Evolutionary conservation across 2,113 vertebrate genomes (phyloP).

Genomic region (Machaerirhynchus nigripectus): DNA sequence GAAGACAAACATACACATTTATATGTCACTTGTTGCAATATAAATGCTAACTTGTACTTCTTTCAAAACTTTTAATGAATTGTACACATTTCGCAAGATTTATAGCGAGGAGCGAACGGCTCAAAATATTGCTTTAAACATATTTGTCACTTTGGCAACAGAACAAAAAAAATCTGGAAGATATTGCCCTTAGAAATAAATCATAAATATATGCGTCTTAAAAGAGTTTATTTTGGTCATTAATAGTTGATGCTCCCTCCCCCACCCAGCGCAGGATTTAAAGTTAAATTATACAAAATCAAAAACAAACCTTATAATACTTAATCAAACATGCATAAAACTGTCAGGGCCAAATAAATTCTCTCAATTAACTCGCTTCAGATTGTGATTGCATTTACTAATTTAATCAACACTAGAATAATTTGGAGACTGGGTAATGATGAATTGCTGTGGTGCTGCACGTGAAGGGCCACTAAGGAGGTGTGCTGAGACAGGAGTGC

Average conservation of each 20-base stretch:
- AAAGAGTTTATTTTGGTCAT: slow-evolving; percentile 83
- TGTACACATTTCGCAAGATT: slow-evolving; percentile 75
- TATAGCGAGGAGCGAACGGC: slow-evolving; percentile 41
- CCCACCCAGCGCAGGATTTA: slow-evolving; percentile 77
- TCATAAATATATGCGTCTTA: slow-evolving; percentile 76
- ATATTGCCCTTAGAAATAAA: slow-evolving; percentile 72
- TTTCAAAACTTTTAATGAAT: slow-evolving; percentile 81
- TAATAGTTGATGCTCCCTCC: slow-evolving; percentile 70
- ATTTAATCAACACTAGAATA: slow-evolving; percentile 86
- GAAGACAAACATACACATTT: slow-evolving; percentile 65
- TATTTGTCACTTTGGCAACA: slow-evolving; percentile 81
- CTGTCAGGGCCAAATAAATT: slow-evolving; percentile 88
- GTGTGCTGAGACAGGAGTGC: neutral
- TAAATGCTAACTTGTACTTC: slow-evolving; percentile 73
- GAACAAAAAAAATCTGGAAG: slow-evolving; percentile 65
- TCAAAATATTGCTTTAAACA: slow-evolving; percentile 74
- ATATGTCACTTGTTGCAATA: slow-evolving; percentile 69
- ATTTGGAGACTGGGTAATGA: slow-evolving; percentile 70
- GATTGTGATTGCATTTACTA: slow-evolving; percentile 87
- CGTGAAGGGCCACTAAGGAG: neutral
- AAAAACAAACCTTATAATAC: slow-evolving; percentile 91
- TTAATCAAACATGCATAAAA: slow-evolving; percentile 94
- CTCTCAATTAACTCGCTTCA: slow-evolving; percentile 83
- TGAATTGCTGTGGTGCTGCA: slow-evolving; percentile 29
- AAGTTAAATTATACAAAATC: slow-evolving; percentile 94